A percentile compares a stretch with the other conserved stretches of the same genome.
Evolutionary conservation across 2,888 invertebrate species (phyloP).

Genomic region (Proisotoma minuta): DNA sequence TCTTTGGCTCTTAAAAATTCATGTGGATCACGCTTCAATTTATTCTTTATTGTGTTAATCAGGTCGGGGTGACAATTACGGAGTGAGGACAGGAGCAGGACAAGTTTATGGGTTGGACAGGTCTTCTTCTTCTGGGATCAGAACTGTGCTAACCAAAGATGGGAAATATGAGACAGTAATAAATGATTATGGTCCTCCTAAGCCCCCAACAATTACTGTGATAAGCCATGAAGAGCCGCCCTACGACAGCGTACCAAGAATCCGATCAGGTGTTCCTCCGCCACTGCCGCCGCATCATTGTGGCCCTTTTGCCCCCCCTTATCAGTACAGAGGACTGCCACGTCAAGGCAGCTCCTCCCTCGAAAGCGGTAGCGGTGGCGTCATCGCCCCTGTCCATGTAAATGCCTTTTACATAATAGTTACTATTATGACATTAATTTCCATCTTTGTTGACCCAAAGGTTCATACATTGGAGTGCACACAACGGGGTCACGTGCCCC

Average conservation of each 20-base stretch:
- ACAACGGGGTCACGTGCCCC: constrained; percentile 43
- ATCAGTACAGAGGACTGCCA: constrained; percentile 46
- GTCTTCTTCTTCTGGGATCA: constrained; percentile 48
- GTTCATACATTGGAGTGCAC: constrained; percentile 74
- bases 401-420: too few species aligned
- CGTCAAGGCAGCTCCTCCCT: constrained; percentile 60
- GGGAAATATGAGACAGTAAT: constrained; percentile 59
- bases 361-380: constrained; percentile 60
- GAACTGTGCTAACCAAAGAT: constrained; percentile 49
- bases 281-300: constrained; percentile 43
- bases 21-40: too few species aligned
- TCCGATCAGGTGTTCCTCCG: constrained; percentile 51
- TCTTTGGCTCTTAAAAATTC: too few species aligned
- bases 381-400: constrained; percentile 57
- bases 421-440: too few species aligned
- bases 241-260: constrained; percentile 50
- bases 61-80: neutral
- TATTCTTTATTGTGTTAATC: neutral
- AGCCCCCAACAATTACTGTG: constrained; percentile 52
- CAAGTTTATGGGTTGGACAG: neutral
- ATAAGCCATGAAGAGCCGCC: constrained; percentile 80
- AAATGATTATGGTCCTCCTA: constrained; percentile 56
- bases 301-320: constrained; percentile 28
- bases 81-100: constrained; percentile 27
- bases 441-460: too few species aligned